phyloP scores from a whole-genome alignment of 2,888 invertebrate species.

The Lapara coniferarum region DNA sequence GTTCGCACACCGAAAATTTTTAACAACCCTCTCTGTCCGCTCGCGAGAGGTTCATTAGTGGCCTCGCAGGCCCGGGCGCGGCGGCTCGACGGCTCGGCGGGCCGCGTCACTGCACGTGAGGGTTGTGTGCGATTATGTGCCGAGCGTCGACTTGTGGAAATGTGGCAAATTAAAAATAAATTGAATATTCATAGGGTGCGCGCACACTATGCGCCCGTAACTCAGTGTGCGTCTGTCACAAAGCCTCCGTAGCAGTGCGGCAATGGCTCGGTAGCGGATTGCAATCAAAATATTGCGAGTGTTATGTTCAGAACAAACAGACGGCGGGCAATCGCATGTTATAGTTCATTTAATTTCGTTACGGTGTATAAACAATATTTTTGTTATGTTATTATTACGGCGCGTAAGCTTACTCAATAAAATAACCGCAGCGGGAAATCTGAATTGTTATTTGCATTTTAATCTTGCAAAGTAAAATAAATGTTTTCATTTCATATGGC shows the following conservation, averaged over 20 bases:
- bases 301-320: slow-evolving; percentile 6
- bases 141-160: slow-evolving; percentile 16
- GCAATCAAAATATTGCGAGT: slow-evolving; percentile 12
- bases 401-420: too few species aligned
- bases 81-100: slow-evolving; percentile 20
- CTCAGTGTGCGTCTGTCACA: slow-evolving; percentile 3
- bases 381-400: too few species aligned
- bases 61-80: slow-evolving; percentile 29
- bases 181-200: slow-evolving; percentile 19
- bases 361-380: not conserved
- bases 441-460: too few species aligned
- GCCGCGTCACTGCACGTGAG: slow-evolving; percentile 21
- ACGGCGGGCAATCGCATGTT: not conserved
- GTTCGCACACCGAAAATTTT: slow-evolving; percentile 42
- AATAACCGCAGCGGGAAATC: too few species aligned
- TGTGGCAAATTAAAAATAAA: slow-evolving; percentile 24
- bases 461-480: too few species aligned
- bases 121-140: slow-evolving; percentile 13
- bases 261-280: slow-evolving; percentile 4
- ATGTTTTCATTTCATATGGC: too few species aligned
- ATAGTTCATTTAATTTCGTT: slow-evolving; percentile 8
- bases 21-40: slow-evolving; percentile 42
- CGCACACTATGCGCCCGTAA: not conserved
- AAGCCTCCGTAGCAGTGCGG: not conserved
- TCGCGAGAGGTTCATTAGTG: slow-evolving; percentile 40